Evolutionary conservation across 1,140 invertebrate species (phyloP), one percentile per base, ranked within the genome.

Genomic region (Sipha flava): DNA sequence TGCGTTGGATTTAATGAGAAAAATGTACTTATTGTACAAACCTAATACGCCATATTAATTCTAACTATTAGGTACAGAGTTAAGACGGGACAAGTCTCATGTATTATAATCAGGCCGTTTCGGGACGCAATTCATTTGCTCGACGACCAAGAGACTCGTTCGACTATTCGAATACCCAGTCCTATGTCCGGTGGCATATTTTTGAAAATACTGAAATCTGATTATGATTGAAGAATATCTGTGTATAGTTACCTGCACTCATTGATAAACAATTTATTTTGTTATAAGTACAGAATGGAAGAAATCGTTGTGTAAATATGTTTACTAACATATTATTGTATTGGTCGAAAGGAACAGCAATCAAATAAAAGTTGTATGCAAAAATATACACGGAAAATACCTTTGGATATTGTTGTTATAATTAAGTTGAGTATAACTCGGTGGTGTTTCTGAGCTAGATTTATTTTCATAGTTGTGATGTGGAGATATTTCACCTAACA

Each of bases 401-500:
- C 86, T 89, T 84, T 93, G 89, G 52, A 96, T 89, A 83, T 92
- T 95, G 84, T 95, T 93, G 83, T 93, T 93, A 84, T 94, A 95
- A 86, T 95, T 95, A 7, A 95, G 87, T 84, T 95, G 92, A 84
- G 91, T 93, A 86, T 95, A 95, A 83, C 92, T 94, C 6, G 92
- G 90, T 34, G 92, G 92, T 26, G 93, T 94, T 83, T 93, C 93
- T 1, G 90, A 91, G 23, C 92, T 94, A 5, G 91, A 92, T 85
- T 93, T 93, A 84, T 92, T 93, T 84, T 93, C 92, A 84, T 91
- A 90, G 77, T 94, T 92, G 83, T 93, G 92, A 85, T 95, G 92
- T 4, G 93, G 93, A 12, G 93, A 95, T 81, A 95, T 94, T 84
- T 93, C 92, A 3, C 93, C 93, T 7, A 95, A 86, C 89, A 94